Conservation (phyloP, 2,888 invertebrate genomes). For the Griposia aprilina region DNA sequence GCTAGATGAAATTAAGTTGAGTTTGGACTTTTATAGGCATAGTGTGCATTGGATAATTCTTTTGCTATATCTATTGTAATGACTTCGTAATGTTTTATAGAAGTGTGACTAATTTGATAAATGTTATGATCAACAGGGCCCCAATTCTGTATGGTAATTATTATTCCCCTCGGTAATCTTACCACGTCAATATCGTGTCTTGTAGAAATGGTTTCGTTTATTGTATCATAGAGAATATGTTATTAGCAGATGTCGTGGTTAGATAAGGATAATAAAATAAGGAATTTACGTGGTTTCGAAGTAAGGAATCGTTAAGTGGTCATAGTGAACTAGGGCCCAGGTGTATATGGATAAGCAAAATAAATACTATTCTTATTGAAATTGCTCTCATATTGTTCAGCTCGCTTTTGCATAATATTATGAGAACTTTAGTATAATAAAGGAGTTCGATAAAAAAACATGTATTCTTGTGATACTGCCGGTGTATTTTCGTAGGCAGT, state of each 20-base stretch:
- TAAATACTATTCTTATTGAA: neutral
- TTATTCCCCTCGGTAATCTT: no score
- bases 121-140: constrained; percentile 6
- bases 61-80: constrained; percentile 15
- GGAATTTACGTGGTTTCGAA: no score
- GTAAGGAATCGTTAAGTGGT: no score
- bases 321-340: no score
- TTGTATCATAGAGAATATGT: no score
- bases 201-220: no score
- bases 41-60: constrained; percentile 20
- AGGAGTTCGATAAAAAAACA: constrained; percentile 2
- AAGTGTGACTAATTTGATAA: constrained; percentile 18
- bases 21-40: neutral
- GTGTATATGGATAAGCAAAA: neutral
- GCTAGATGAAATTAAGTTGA: neutral
- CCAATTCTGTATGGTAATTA: no score
- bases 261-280: no score
- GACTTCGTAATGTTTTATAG: neutral
- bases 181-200: no score
- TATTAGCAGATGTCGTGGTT: no score
- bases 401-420: constrained; percentile 2
- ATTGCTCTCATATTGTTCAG: neutral
- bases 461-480: neutral
- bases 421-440: neutral
- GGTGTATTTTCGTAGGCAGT: neutral